Evolutionary conservation across 2,888 invertebrate genomes (phyloP), one percentile per base, ranked within the genome.

Genomic region (Cinara cedri): DNA sequence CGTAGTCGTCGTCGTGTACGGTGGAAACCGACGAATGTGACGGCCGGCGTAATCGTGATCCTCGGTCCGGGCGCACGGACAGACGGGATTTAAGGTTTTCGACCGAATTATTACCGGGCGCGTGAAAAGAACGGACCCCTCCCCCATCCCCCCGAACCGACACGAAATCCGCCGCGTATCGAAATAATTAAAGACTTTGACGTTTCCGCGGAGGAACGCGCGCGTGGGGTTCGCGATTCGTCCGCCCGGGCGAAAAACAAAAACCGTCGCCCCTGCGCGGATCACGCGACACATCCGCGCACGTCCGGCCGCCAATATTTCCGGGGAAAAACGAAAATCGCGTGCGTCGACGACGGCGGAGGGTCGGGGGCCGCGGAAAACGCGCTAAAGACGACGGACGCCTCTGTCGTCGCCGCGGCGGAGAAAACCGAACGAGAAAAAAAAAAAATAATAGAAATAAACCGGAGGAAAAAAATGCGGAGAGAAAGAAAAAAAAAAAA

Each of bases 1-100:
- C 51, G 21, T 21, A 19, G n/a, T 19, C 19, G n/a, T 19, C 10
- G 0, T 19, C 19, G 19, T 19, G 9, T 55, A 3, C 54, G 55
- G 19, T 11, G 14, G 34, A n/a, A n/a, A n/a, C n/a, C 14, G 26
- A 60, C 14, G 26, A 26, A n/a, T 0, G 9, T 13, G 21, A 16
- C 13, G 51, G 26, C 49, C 68, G 46, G 49, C 34, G 62, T 74
- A 74, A 74, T 74, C 72, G 62, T 63, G 34, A 62, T 74, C 62
- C 42, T 51, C 1, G 19, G 16, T 21, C 34, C 34, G 19, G 72
- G 24, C 62, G 72, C 72, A n/a, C 49, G 62, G 24, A n/a, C 26
- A 63, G 8, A 46, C 46, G 60, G 49, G 49, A 72, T 72, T 60
- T 72, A 72, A 46, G 60, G 60, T 62, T 14, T 19, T 62, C 60